phyloP scores from a whole-genome alignment of 1,140 invertebrate species.

The Gryon sp. region DNA sequence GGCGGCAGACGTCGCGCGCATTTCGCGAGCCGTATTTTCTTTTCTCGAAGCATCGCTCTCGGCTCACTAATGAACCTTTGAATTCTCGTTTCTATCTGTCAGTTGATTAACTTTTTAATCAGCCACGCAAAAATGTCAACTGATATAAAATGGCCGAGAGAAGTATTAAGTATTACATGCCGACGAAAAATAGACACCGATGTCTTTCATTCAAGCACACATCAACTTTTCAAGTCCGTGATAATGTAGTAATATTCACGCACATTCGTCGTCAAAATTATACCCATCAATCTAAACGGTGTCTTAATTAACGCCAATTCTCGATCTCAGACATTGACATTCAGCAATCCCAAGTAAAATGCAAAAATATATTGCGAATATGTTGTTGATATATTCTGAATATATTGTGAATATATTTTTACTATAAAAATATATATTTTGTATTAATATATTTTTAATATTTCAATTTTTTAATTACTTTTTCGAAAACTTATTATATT shows the following conservation, averaged over 20 bases:
- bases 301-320: slow-evolving; percentile 33
- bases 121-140: slow-evolving; percentile 55
- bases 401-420: too few species aligned
- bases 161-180: slow-evolving; percentile 58
- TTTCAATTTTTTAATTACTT: too few species aligned
- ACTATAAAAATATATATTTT: too few species aligned
- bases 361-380: too few species aligned
- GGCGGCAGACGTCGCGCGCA: slow-evolving; percentile 4
- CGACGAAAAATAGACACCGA: neutral
- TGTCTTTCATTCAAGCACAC: too few species aligned
- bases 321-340: slow-evolving; percentile 32
- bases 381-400: too few species aligned
- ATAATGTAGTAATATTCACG: too few species aligned
- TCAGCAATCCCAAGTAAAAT: too few species aligned
- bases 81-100: slow-evolving; percentile 62
- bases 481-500: too few species aligned
- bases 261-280: slow-evolving; percentile 26
- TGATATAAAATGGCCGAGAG: slow-evolving; percentile 44
- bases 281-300: slow-evolving; percentile 20
- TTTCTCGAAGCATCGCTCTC: neutral
- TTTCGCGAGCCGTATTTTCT: too few species aligned
- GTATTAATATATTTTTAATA: too few species aligned
- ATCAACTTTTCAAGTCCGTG: too few species aligned
- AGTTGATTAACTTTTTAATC: slow-evolving; percentile 69
- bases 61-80: slow-evolving; percentile 59